phyloP scores from a whole-genome alignment of 2,797 vertebrate species.

The Mormyrops attenuatus region DNA sequence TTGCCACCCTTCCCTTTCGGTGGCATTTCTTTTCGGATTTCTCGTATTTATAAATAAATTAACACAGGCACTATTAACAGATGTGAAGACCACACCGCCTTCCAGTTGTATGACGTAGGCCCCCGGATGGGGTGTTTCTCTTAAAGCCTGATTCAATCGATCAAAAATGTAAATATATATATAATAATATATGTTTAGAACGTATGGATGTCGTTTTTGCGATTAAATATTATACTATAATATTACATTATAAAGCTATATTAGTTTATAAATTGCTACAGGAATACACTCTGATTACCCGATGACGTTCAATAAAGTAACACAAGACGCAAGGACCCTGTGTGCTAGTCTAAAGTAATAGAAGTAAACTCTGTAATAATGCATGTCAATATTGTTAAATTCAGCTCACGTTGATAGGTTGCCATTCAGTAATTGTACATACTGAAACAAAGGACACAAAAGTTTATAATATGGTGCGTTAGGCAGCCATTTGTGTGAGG shows the following conservation, averaged over 20 bases:
- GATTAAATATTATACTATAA: not conserved
- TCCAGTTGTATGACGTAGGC: not conserved
- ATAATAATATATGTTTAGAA: not conserved
- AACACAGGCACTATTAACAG: not conserved
- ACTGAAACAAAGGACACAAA: not conserved
- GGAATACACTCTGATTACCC: not conserved
- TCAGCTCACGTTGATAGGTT: not conserved
- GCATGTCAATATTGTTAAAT: not conserved
- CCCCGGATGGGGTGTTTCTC: not conserved
- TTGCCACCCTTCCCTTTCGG: conserved; percentile 70
- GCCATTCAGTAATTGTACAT: not conserved
- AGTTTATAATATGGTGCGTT: not conserved
- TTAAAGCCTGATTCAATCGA: conserved; percentile 5
- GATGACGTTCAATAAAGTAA: conserved; percentile 9
- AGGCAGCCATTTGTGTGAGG: not conserved
- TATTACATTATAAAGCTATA: not conserved
- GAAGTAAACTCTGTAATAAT: not conserved
- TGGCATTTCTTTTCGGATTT: conserved; percentile 52
- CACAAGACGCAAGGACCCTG: not conserved
- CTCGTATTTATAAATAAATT: not conserved
- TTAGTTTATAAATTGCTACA: not conserved
- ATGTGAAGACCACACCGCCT: not conserved
- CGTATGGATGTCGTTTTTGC: not conserved
- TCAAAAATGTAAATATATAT: not conserved
- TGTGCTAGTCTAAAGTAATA: not conserved